Percentiles rank a stretch among this genome's conserved stretches.
These are phyloP conservation scores for Drosophila flavopinicola DNA, from an alignment of 2,888 invertebrate genomes.

Conservation along the genomic window DNA sequence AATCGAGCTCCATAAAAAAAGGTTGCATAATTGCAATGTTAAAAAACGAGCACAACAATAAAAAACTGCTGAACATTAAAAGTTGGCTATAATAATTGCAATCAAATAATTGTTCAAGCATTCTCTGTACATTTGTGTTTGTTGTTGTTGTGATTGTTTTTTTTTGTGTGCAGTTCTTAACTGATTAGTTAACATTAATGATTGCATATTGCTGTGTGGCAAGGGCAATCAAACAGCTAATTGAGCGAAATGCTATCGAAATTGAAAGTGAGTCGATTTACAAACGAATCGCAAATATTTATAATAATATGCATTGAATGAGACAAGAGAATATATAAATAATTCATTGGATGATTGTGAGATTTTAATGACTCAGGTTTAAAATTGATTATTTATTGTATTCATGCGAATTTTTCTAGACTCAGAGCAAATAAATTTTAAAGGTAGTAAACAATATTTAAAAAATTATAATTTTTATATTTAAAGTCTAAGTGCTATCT, in stretches of 20 bases:
- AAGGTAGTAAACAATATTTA: too few relatives aligned
- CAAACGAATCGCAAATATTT: neutral
- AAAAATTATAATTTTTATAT: too few relatives aligned
- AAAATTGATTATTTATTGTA: too few relatives aligned
- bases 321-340: too few relatives aligned
- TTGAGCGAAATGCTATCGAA: constrained; percentile 14
- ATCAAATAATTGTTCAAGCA: constrained; percentile 44
- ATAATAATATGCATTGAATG: neutral
- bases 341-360: too few relatives aligned
- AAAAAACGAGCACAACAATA: constrained; percentile 19
- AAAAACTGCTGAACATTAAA: constrained; percentile 39
- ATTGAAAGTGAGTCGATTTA: neutral
- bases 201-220: constrained; percentile 13
- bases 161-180: constrained; percentile 9
- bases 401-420: too few relatives aligned
- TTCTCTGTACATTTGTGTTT: constrained; percentile 10
- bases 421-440: too few relatives aligned
- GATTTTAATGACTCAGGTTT: too few relatives aligned
- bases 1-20: constrained; percentile 44
- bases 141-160: neutral
- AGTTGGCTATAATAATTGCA: constrained; percentile 47
- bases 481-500: too few relatives aligned
- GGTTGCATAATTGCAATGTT: constrained; percentile 61
- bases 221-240: constrained; percentile 26
- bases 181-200: constrained; percentile 25